Conservation (phyloP, 2,797 vertebrate species). For the Cyclura pinguis region DNA sequence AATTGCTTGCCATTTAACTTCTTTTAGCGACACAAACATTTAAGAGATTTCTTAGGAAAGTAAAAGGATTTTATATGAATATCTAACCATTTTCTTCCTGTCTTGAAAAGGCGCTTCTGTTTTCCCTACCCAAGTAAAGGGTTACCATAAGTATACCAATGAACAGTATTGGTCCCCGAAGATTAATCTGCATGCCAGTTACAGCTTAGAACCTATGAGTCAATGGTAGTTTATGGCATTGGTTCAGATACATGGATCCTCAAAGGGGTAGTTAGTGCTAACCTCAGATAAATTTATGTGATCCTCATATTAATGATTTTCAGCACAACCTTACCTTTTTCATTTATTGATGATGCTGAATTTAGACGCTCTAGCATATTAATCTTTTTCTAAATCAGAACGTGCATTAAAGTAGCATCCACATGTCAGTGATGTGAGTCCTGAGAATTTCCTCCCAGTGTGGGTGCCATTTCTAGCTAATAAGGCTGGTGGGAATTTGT, state of each 20-base stretch:
- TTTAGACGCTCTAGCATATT: background rate
- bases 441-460: background rate
- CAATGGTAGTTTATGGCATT: constrained; percentile 3
- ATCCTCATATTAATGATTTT: constrained; percentile 33
- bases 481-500: background rate
- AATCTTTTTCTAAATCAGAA: background rate
- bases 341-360: background rate
- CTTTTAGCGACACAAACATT: constrained; percentile 2
- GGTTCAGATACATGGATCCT: background rate
- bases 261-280: constrained; percentile 5
- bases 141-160: constrained; percentile 2
- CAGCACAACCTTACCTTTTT: background rate
- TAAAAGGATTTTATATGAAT: background rate
- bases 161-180: background rate
- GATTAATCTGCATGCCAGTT: background rate
- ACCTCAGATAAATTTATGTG: constrained; percentile 32
- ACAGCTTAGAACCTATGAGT: constrained; percentile 1
- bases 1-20: background rate
- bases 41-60: constrained; percentile 37
- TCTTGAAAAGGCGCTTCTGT: constrained; percentile 37
- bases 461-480: background rate
- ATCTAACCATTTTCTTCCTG: constrained; percentile 33
- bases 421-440: background rate
- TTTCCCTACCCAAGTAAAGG: constrained; percentile 35
- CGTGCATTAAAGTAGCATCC: background rate